Conservation (phyloP, 2,113 vertebrate species). For the Tringa solitaria region DNA sequence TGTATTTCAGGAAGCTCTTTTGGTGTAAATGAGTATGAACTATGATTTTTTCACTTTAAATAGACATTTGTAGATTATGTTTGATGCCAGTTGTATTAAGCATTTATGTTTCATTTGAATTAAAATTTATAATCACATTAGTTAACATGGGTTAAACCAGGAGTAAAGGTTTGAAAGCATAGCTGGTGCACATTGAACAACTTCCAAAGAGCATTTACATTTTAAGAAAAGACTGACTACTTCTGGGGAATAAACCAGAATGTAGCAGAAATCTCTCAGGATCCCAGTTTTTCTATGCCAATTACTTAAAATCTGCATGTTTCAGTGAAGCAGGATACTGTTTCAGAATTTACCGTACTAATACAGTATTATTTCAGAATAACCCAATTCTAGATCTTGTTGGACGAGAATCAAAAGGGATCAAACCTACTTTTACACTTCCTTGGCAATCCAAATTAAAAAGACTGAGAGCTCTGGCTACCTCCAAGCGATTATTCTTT, state of each 20-base stretch:
- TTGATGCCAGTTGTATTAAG: not conserved
- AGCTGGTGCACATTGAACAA: not conserved
- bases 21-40: not conserved
- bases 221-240: not conserved
- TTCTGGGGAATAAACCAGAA: not conserved
- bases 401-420: slow-evolving; percentile 1
- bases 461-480: not conserved
- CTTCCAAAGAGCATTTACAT: not conserved
- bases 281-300: not conserved
- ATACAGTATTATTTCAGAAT: not conserved
- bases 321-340: not conserved
- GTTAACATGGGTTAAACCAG: not conserved
- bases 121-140: not conserved
- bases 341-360: not conserved
- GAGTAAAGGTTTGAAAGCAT: not conserved
- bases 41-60: not conserved
- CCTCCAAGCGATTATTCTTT: not conserved
- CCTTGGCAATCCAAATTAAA: not conserved
- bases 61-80: not conserved
- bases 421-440: not conserved
- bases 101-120: not conserved
- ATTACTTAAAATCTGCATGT: not conserved
- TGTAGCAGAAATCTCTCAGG: not conserved
- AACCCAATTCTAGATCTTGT: not conserved
- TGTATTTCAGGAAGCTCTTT: not conserved